phyloP scores from a whole-genome alignment of 2,888 invertebrate species.

The Harpalus rufipes region DNA sequence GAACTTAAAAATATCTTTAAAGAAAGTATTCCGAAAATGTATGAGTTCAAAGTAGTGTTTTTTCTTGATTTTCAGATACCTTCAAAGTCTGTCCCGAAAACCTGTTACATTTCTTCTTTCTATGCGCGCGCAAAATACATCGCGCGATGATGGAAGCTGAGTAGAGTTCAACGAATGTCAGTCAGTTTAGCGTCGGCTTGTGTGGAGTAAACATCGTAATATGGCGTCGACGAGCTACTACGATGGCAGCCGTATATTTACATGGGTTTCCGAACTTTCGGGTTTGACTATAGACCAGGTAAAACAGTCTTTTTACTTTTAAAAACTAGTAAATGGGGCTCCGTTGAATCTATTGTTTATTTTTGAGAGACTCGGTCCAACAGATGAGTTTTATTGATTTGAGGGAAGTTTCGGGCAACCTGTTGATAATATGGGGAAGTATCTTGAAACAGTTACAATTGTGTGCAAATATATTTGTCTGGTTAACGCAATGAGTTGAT shows the following conservation, averaged over 20 bases:
- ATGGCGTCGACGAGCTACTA: constrained; percentile 76
- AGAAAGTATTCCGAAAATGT: not conserved
- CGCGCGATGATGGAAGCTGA: constrained; percentile 17
- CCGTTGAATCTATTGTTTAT: not conserved
- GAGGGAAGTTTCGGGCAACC: constrained; percentile 34
- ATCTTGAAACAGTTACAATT: constrained; percentile 33
- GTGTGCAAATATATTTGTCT: constrained; percentile 49
- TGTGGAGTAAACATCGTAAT: constrained; percentile 58
- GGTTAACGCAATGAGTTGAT: constrained; percentile 24
- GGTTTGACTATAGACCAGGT: constrained; percentile 90
- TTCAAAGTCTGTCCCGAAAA: not conserved
- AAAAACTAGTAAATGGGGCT: not conserved
- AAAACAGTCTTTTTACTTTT: constrained; percentile 71
- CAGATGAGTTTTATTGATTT: constrained; percentile 54
- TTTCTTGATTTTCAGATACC: constrained; percentile 19
- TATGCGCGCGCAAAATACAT: constrained; percentile 6
- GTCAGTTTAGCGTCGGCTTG: constrained; percentile 50
- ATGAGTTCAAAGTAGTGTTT: not conserved
- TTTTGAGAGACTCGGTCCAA: not conserved
- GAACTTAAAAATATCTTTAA: not conserved
- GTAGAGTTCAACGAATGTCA: constrained; percentile 36
- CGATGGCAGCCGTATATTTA: constrained; percentile 85
- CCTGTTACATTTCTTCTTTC: constrained; percentile 33
- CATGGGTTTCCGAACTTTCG: constrained; percentile 83
- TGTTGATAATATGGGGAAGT: constrained; percentile 47